phyloP scores from a whole-genome alignment of 2,888 invertebrate species.

The Reticulitermes lucifugus region DNA sequence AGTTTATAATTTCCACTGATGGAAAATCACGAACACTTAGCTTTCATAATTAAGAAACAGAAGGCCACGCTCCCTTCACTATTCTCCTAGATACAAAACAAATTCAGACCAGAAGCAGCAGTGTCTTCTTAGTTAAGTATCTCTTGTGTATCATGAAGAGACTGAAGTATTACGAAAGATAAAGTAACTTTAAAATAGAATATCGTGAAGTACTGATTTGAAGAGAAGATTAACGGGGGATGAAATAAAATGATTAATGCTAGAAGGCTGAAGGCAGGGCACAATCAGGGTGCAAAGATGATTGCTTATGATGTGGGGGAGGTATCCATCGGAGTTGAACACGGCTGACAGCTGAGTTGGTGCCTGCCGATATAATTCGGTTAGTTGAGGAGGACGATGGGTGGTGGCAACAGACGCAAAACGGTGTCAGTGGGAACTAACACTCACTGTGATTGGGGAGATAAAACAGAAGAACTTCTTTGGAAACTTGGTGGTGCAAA shows the following conservation, averaged over 20 bases:
- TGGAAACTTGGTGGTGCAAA: too few species aligned
- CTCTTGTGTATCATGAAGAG: too few species aligned
- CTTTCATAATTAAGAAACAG: too few species aligned
- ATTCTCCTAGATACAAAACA: too few species aligned
- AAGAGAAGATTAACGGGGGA: neutral
- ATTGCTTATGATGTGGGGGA: neutral
- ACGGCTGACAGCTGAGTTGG: neutral
- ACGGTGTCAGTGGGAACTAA: conserved; percentile 2
- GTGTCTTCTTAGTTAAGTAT: too few species aligned
- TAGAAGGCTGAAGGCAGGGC: neutral
- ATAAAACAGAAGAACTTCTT: neutral
- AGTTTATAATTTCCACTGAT: too few species aligned
- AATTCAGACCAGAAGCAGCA: too few species aligned
- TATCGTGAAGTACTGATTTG: too few species aligned
- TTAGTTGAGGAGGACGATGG: conserved; percentile 24
- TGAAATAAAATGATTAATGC: neutral
- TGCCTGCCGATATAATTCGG: conserved; percentile 37
- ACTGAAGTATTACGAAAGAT: too few species aligned
- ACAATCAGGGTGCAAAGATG: neutral
- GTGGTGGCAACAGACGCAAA: conserved; percentile 22
- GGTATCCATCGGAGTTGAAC: neutral
- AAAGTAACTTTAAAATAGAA: too few species aligned
- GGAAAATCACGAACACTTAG: too few species aligned
- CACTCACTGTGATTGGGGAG: neutral
- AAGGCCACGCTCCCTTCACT: too few species aligned